Evolutionary conservation across 2,888 invertebrate species (phyloP), one percentile per base, ranked within the genome.

Genomic region (Pherbina coryleti): DNA sequence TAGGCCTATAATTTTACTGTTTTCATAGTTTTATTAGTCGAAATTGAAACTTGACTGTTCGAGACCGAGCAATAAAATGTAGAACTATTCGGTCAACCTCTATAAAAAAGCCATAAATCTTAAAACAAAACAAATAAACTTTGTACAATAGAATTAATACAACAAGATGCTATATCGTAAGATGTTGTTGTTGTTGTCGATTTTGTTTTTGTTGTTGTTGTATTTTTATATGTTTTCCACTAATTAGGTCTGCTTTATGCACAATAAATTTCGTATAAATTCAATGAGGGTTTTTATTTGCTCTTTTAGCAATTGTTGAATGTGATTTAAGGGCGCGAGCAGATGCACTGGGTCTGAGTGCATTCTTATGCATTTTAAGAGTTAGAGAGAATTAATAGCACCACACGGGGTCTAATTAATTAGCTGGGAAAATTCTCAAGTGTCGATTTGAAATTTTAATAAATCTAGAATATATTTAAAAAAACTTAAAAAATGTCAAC

Each of bases 201-300:
- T n/a, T n/a, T n/a, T n/a, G n/a, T n/a, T n/a, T n/a, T n/a, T n/a
- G n/a, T n/a, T 57, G 19, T 51, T 57, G 3, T 57, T 57, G 34
- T 66, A 17, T 53, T 31, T 44, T 44, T 44, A 3, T 11, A 44
- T 44, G 44, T 14, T 44, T 44, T 44, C 14, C 25, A 69, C 51
- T 69, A 69, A 69, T 69, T 69, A 69, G 28, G 17, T 51, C 51
- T 69, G 69, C 51, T 51, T 69, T 69, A 51, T 51, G 51, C 51
- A 51, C 28, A 69, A n/a, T n/a, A 64, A 64, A 14, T 22, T 25
- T 14, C 25, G 11, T 67, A n/a, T 34, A 37, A 44, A 37, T 67
- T 44, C 44, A 11, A 44, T 44, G 14, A 44, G 14, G 44, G 44
- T 44, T 44, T 44, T 44, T 44, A n/a, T 44, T 44, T 44, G 1